Percentiles rank a stretch among this genome's conserved stretches.
Conservation (phyloP, 2,888 invertebrate genomes). For the Scaptomyza caliginosa region DNA sequence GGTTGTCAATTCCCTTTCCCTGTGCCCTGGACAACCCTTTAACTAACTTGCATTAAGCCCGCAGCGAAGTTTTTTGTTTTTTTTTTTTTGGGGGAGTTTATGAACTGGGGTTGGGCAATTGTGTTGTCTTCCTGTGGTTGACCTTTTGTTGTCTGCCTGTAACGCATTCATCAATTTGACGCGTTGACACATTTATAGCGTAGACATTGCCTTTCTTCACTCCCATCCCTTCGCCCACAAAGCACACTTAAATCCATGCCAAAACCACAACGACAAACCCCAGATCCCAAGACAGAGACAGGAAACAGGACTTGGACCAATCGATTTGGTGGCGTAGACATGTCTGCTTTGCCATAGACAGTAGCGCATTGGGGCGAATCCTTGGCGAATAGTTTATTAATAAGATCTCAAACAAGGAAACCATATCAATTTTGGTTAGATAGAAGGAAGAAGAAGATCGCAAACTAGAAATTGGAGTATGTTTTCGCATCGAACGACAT, state of each 20-base stretch:
- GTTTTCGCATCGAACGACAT: constrained; percentile 4
- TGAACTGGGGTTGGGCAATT: background rate
- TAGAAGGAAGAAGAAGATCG: background rate
- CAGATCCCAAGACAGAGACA: background rate
- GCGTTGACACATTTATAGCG: constrained; percentile 73
- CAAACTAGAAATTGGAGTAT: constrained; percentile 55
- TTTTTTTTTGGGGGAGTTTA: background rate
- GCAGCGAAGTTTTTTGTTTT: constrained; percentile 4
- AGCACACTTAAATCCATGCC: background rate
- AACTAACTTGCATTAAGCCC: constrained; percentile 30
- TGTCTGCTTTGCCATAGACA: constrained; percentile 30
- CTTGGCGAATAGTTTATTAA: background rate
- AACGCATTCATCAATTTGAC: constrained; percentile 67
- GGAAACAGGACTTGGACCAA: constrained; percentile 11
- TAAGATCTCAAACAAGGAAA: background rate
- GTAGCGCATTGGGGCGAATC: background rate
- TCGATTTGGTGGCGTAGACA: constrained; percentile 47
- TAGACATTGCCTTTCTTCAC: constrained; percentile 27
- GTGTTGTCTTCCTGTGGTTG: constrained; percentile 19
- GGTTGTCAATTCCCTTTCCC: constrained; percentile 52
- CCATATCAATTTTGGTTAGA: too few relatives aligned
- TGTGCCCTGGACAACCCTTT: constrained; percentile 41
- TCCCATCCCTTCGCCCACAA: background rate
- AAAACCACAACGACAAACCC: background rate
- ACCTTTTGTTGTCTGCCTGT: constrained; percentile 45